phyloP scores from a whole-genome alignment of 1,140 invertebrate genomes.

The Nixonia krombeini region DNA sequence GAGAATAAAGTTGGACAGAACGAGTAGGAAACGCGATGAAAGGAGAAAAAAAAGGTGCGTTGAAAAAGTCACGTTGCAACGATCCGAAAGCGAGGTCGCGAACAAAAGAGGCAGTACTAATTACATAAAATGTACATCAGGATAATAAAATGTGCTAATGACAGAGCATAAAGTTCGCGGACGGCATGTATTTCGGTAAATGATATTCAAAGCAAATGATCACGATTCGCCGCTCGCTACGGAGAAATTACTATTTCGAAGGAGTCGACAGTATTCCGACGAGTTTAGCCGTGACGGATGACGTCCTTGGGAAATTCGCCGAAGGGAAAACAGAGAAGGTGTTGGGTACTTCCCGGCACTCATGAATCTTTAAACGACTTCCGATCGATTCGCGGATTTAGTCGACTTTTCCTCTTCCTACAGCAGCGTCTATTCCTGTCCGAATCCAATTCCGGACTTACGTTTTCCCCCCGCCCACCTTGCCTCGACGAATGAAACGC shows the following conservation, averaged over 20 bases:
- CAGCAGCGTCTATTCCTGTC: constrained; percentile 33
- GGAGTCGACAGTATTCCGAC: constrained; percentile 30
- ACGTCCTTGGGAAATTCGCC: constrained; percentile 39
- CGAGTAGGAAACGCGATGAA: too few species aligned
- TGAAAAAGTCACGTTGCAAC: too few species aligned
- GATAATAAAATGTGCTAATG: too few species aligned
- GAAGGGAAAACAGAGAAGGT: constrained; percentile 26
- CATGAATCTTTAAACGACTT: constrained; percentile 46
- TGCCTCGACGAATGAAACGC: too few species aligned
- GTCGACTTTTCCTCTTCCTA: constrained; percentile 32
- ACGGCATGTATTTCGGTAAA: too few species aligned
- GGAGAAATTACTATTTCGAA: constrained; percentile 37
- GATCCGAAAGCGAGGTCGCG: too few species aligned
- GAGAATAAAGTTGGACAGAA: too few species aligned
- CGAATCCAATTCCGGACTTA: constrained; percentile 32
- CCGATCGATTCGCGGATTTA: constrained; percentile 43
- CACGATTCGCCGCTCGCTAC: neutral
- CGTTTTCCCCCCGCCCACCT: constrained; percentile 21
- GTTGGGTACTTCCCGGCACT: constrained; percentile 21
- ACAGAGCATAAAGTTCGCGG: too few species aligned
- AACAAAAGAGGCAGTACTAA: too few species aligned
- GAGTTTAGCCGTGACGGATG: constrained; percentile 33
- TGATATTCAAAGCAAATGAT: neutral
- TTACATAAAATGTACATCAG: too few species aligned
- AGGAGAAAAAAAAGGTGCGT: too few species aligned